Conservation (phyloP, 2,888 invertebrate species). For the Helobdella robusta region DNA sequence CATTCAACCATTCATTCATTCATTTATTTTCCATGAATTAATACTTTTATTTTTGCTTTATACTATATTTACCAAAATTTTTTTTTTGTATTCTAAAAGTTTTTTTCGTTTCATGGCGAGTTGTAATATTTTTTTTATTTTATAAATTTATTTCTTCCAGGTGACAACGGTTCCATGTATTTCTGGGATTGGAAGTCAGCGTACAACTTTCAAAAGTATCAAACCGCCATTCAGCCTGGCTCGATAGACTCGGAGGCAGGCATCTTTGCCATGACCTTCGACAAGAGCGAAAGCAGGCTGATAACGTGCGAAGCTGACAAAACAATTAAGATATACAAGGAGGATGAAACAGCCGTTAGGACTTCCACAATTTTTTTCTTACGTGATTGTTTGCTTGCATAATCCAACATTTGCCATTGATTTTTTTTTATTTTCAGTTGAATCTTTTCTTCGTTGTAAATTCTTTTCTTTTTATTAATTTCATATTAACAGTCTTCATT, state of each 20-base stretch:
- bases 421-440: neutral
- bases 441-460: neutral
- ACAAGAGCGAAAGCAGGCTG: slow-evolving; percentile 83
- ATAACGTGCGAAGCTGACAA: slow-evolving; percentile 97
- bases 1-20: too few relatives aligned
- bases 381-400: neutral
- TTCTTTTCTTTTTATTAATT: neutral
- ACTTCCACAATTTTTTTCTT: neutral
- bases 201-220: slow-evolving; percentile 79
- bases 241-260: slow-evolving; percentile 99
- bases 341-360: slow-evolving; percentile 76
- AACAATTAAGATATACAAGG: slow-evolving; percentile 95
- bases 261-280: slow-evolving; percentile 87
- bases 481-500: neutral
- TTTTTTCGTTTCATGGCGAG: too few relatives aligned
- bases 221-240: slow-evolving; percentile 90
- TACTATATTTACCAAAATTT: too few relatives aligned
- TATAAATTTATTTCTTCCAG: too few relatives aligned
- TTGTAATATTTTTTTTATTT: too few relatives aligned
- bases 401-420: neutral
- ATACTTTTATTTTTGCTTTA: slow-evolving; percentile 2
- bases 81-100: too few relatives aligned
- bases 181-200: slow-evolving; percentile 99
- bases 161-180: slow-evolving; percentile 92
- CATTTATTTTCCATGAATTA: too few relatives aligned